A percentile compares a stretch with the other conserved stretches of the same genome.
Evolutionary conservation across 2,888 invertebrate species (phyloP).

Genomic region (Oscheius sp.): DNA sequence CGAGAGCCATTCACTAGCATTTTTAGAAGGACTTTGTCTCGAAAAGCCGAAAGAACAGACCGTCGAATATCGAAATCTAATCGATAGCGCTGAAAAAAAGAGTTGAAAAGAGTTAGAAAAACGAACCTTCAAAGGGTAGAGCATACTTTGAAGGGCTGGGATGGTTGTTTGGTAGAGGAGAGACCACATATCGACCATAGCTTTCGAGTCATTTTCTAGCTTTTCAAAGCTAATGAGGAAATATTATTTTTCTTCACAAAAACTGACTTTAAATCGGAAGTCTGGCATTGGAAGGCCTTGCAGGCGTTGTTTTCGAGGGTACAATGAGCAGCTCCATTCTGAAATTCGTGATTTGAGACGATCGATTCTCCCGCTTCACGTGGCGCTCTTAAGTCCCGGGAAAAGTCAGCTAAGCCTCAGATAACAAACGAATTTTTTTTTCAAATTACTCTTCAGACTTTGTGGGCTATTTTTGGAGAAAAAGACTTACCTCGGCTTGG

Average conservation of each 20-base stretch:
- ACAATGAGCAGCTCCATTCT: slow-evolving; percentile 39
- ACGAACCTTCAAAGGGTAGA: slow-evolving; percentile 36
- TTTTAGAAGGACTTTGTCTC: slow-evolving; percentile 41
- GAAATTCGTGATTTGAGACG: slow-evolving; percentile 8
- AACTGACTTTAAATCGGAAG: slow-evolving; percentile 31
- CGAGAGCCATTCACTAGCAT: slow-evolving; percentile 4
- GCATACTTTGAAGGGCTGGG: slow-evolving; percentile 44
- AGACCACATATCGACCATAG: slow-evolving; percentile 35
- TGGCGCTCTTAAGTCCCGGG: not conserved
- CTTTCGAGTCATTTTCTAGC: not conserved
- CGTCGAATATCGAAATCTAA: slow-evolving; percentile 40
- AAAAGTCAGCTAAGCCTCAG: slow-evolving; percentile 4
- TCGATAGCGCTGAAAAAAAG: slow-evolving; percentile 29
- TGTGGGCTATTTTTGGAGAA: not conserved
- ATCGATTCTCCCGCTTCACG: not conserved
- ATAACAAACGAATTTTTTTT: no score
- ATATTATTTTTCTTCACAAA: no score
- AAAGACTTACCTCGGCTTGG: slow-evolving; percentile 20
- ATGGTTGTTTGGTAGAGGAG: slow-evolving; percentile 36
- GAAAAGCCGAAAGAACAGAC: slow-evolving; percentile 45
- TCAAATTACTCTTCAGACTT: no score
- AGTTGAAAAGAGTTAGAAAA: not conserved
- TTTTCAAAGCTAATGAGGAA: slow-evolving; percentile 20
- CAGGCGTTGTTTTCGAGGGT: slow-evolving; percentile 49
- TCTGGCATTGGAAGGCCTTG: slow-evolving; percentile 41